Percentiles rank a stretch among this genome's conserved stretches.
These are phyloP conservation scores for Okamejei kenojei DNA, from an alignment of 2,797 vertebrate species.

Conservation along the genomic window DNA sequence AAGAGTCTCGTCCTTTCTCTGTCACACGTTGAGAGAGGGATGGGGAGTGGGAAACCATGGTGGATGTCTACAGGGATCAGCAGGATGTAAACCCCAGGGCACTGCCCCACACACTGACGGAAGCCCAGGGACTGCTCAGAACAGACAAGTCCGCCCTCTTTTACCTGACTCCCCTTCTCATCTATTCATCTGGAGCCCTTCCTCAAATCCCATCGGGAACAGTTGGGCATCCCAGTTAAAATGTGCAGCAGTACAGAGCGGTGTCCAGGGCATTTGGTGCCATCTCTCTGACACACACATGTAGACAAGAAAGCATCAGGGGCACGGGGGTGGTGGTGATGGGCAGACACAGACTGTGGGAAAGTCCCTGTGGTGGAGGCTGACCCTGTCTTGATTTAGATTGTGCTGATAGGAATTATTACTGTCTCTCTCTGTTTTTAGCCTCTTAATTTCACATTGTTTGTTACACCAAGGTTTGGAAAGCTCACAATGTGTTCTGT, in stretches of 20 bases:
- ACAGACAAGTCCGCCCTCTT: too few species aligned
- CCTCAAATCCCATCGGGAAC: too few species aligned
- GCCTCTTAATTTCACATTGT: not conserved
- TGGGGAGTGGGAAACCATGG: not conserved
- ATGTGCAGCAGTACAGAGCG: not conserved
- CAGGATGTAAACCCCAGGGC: too few species aligned
- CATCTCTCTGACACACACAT: too few species aligned
- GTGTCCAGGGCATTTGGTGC: not conserved
- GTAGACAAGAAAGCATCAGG: too few species aligned
- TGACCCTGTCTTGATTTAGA: not conserved
- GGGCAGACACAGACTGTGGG: not conserved
- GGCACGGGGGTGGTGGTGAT: too few species aligned
- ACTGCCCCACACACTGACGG: too few species aligned
- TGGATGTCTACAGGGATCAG: too few species aligned
- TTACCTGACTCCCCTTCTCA: too few species aligned
- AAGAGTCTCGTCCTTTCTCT: not conserved
- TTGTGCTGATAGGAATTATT: not conserved
- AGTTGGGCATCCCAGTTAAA: not conserved
- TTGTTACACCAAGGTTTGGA: not conserved
- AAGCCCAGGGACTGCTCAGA: too few species aligned
- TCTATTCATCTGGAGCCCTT: too few species aligned
- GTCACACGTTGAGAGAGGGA: not conserved
- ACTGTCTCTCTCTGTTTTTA: not conserved
- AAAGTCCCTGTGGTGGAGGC: not conserved
- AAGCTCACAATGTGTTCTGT: not conserved